Evolutionary conservation across 2,113 vertebrate species (phyloP).

Genomic region (Gasterosteus aculeatus): DNA sequence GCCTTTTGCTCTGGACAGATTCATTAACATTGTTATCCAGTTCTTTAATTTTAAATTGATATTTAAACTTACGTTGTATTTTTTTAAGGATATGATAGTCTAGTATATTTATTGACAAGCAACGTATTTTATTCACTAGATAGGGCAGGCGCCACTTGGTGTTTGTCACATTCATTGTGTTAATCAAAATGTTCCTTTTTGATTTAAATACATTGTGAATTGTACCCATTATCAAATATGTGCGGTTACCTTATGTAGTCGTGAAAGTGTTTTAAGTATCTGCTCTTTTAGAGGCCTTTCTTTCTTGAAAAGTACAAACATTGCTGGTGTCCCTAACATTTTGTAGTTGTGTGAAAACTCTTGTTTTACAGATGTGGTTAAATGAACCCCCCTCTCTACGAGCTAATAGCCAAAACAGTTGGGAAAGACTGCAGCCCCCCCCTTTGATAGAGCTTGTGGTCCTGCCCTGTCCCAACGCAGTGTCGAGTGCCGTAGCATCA

Average conservation of each 20-base stretch:
- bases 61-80: neutral
- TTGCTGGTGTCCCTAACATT: conserved; percentile 67
- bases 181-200: conserved; percentile 20
- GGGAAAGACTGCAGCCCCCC: conserved; percentile 60
- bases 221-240: neutral
- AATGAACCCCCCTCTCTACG: conserved; percentile 62
- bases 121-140: conserved; percentile 24
- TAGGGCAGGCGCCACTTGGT: conserved; percentile 70
- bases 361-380: conserved; percentile 77
- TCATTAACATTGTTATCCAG: neutral
- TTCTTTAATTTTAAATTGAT: neutral
- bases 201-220: neutral
- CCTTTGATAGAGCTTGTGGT: conserved; percentile 74
- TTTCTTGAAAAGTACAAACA: conserved; percentile 37
- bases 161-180: conserved; percentile 5
- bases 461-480: conserved; percentile 86
- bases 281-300: conserved; percentile 12
- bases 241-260: conserved; percentile 4
- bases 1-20: neutral
- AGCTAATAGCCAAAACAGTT: conserved; percentile 67
- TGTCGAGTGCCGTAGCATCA: conserved; percentile 89
- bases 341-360: conserved; percentile 74
- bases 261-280: neutral
- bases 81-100: neutral
- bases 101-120: neutral